Conservation (phyloP, 2,113 vertebrate genomes). For the Lucifuga dentata region DNA sequence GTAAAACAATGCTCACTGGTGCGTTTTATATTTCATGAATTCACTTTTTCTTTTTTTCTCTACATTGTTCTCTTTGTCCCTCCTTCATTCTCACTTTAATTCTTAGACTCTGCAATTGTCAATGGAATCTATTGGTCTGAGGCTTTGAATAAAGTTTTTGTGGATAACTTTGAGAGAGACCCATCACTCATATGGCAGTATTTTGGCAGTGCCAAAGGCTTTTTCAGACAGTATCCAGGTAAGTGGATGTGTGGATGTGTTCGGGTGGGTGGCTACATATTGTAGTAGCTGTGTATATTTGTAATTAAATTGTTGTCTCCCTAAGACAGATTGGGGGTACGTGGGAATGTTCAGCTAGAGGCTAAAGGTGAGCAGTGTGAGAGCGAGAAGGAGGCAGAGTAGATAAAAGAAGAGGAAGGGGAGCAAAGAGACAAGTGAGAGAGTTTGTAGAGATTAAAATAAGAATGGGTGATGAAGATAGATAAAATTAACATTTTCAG, state of each 20-base stretch:
- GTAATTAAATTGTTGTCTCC: slow-evolving; percentile 61
- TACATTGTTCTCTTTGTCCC: background rate
- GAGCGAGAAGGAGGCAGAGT: background rate
- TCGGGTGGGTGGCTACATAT: background rate
- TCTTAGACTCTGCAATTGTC: slow-evolving; percentile 93
- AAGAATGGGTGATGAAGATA: slow-evolving; percentile 13
- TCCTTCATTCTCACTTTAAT: slow-evolving; percentile 1
- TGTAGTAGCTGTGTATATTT: slow-evolving; percentile 11
- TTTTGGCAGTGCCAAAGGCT: slow-evolving; percentile 98
- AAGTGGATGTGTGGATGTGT: slow-evolving; percentile 56
- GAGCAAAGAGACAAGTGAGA: slow-evolving; percentile 1
- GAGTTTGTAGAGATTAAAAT: slow-evolving; percentile 27
- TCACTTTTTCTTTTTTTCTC: background rate
- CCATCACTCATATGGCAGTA: slow-evolving; percentile 99
- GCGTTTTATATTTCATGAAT: background rate
- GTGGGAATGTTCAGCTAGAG: slow-evolving; percentile 37
- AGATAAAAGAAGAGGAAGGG: slow-evolving; percentile 1
- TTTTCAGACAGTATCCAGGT: slow-evolving; percentile 99
- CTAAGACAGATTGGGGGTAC: slow-evolving; percentile 27
- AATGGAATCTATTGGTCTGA: slow-evolving; percentile 99
- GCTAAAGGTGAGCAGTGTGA: slow-evolving; percentile 20
- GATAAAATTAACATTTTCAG: slow-evolving; percentile 17
- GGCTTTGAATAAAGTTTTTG: slow-evolving; percentile 98
- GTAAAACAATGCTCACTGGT: slow-evolving; percentile 3
- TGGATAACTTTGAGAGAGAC: slow-evolving; percentile 97